These are phyloP conservation scores for Sinopyrophorus schimmeli DNA, from an alignment of 2,888 invertebrate species.

Conservation along the genomic window DNA sequence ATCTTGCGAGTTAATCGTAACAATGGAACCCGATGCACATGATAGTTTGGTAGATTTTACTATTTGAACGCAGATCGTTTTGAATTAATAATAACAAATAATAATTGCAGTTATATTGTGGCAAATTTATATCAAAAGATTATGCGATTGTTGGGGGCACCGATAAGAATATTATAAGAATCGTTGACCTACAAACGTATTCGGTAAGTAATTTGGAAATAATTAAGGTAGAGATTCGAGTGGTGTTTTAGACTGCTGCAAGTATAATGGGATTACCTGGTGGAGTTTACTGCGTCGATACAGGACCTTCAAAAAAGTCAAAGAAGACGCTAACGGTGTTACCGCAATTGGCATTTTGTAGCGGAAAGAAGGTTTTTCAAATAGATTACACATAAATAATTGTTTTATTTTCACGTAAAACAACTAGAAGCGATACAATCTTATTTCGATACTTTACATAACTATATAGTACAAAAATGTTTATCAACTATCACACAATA, in stretches of 20 bases:
- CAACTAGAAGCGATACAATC: conserved; percentile 56
- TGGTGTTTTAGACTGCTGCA: conserved; percentile 60
- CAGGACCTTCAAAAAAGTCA: conserved; percentile 58
- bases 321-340: conserved; percentile 46
- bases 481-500: conserved; percentile 55
- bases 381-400: conserved; percentile 52
- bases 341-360: conserved; percentile 62
- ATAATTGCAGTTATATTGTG: conserved; percentile 63
- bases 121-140: conserved; percentile 62
- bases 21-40: conserved; percentile 60
- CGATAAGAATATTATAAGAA: conserved; percentile 62
- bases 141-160: conserved; percentile 65
- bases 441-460: conserved; percentile 59
- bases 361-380: conserved; percentile 61
- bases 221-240: too few species aligned
- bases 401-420: conserved; percentile 42
- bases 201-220: conserved; percentile 62
- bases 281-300: conserved; percentile 62
- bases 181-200: conserved; percentile 64
- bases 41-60: conserved; percentile 45
- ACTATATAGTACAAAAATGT: conserved; percentile 64
- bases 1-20: conserved; percentile 64
- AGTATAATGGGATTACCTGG: conserved; percentile 60
- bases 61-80: too few species aligned
- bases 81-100: too few species aligned